These are phyloP conservation scores for Nymphicus hollandicus DNA, from an alignment of 2,113 vertebrate species.

Conservation along the genomic window DNA sequence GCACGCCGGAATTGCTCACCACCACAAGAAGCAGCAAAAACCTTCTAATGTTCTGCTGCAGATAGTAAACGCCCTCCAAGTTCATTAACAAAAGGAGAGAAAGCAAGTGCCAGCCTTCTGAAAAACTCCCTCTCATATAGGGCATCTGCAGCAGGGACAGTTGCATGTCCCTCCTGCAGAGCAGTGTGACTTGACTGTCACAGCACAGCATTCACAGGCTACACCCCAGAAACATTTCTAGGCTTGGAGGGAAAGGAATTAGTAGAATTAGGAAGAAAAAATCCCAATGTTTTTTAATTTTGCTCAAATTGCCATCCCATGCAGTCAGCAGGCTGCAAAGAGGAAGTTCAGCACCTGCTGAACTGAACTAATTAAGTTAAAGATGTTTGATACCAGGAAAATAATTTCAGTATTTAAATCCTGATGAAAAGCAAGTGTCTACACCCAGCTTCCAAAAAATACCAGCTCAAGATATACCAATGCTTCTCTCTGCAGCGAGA, in stretches of 20 bases:
- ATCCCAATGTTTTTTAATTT: not conserved
- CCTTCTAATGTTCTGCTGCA: not conserved
- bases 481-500: fast-evolving
- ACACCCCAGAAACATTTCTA: not conserved
- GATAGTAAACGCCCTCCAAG: not conserved
- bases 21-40: not conserved
- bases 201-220: not conserved
- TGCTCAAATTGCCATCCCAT: not conserved
- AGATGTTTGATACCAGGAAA: fast-evolving
- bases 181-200: not conserved
- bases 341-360: not conserved
- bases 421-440: not conserved
- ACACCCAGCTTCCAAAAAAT: not conserved
- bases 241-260: not conserved
- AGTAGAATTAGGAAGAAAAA: not conserved
- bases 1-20: not conserved
- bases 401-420: not conserved
- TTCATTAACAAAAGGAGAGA: not conserved
- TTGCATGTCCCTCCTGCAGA: no score
- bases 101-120: not conserved
- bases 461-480: not conserved
- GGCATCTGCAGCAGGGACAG: not conserved
- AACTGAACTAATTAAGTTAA: not conserved
- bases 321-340: fast-evolving
- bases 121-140: not conserved